Evolutionary conservation across 2,113 vertebrate genomes (phyloP).

Genomic region (Chlamydotis undulata): DNA sequence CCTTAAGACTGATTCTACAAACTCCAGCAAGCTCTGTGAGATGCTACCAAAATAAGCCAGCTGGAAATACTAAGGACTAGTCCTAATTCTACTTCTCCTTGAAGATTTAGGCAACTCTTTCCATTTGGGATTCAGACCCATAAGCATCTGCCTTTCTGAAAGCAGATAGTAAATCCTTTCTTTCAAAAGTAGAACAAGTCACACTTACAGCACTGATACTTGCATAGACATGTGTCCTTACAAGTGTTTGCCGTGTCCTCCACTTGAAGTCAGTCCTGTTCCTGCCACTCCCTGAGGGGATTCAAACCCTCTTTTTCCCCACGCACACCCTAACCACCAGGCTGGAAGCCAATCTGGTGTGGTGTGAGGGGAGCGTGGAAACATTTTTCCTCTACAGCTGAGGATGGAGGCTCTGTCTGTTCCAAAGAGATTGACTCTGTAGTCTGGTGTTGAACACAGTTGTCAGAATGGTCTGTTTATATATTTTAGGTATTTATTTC

Average conservation of each 20-base stretch:
- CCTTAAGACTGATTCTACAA: background rate
- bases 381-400: background rate
- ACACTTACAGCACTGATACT: background rate
- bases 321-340: background rate
- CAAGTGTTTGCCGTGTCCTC: background rate
- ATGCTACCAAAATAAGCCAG: background rate
- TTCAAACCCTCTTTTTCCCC: background rate
- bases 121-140: background rate
- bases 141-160: background rate
- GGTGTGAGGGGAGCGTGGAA: background rate
- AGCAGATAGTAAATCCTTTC: background rate
- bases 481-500: background rate
- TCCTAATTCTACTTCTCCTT: background rate
- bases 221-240: background rate
- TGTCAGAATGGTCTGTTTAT: background rate
- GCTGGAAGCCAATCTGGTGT: background rate
- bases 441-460: background rate
- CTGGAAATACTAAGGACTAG: background rate
- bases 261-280: background rate
- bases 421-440: background rate
- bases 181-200: background rate
- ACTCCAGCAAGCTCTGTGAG: background rate
- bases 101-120: background rate
- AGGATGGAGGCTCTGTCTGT: background rate
- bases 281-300: background rate